These are phyloP conservation scores for Eupristina koningsbergeri DNA, from an alignment of 1,140 invertebrate species.

Conservation along the genomic window DNA sequence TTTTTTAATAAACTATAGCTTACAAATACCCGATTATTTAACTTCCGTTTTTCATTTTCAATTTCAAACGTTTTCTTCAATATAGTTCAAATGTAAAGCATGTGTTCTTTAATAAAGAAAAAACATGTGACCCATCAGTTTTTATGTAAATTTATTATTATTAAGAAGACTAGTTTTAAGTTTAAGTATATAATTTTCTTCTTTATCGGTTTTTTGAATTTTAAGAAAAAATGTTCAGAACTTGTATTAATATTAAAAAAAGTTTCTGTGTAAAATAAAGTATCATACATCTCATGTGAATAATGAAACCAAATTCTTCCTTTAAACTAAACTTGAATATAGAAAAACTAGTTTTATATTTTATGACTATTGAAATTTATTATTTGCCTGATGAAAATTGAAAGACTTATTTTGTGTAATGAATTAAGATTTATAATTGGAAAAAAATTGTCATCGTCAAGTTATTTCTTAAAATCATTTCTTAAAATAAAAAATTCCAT, in stretches of 20 bases:
- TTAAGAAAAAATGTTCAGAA: constrained; percentile 7
- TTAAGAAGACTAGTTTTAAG: constrained; percentile 9
- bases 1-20: neutral
- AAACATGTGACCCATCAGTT: neutral
- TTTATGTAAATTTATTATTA: constrained; percentile 30
- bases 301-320: neutral
- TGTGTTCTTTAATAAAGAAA: neutral
- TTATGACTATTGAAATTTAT: neutral
- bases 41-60: neutral
- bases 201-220: neutral
- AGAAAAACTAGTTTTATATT: neutral
- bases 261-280: neutral
- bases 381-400: neutral
- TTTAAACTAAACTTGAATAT: neutral
- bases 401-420: neutral
- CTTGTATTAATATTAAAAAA: too few relatives aligned
- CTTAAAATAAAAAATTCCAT: too few relatives aligned
- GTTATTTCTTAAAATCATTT: too few relatives aligned
- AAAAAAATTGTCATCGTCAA: too few relatives aligned
- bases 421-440: neutral
- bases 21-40: constrained; percentile 10
- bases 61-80: constrained; percentile 2
- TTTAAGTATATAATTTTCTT: constrained; percentile 11
- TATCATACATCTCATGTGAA: too few relatives aligned
- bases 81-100: constrained; percentile 11